phyloP scores from a whole-genome alignment of 2,113 vertebrate species.

The Misgurnus mizolepis region DNA sequence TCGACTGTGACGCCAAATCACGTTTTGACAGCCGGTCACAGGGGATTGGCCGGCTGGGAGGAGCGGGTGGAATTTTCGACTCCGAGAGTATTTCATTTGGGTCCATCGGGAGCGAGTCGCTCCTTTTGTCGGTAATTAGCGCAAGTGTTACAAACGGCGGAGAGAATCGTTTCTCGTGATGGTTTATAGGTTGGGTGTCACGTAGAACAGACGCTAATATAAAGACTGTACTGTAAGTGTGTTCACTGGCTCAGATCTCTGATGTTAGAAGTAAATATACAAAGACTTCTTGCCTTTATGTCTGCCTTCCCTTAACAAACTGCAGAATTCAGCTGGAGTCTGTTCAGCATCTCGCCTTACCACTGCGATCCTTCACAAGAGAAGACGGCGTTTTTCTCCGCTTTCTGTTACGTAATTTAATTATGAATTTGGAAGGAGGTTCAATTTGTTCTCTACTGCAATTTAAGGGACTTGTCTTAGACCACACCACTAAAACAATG shows the following conservation, averaged over 20 bases:
- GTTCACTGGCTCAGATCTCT: slow-evolving; percentile 25
- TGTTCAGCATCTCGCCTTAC: background rate
- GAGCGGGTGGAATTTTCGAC: slow-evolving; percentile 11
- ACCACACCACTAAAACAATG: slow-evolving; percentile 47
- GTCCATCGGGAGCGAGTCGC: background rate
- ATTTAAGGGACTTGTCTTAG: slow-evolving; percentile 40
- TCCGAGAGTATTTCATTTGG: background rate
- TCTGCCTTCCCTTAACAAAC: slow-evolving; percentile 71
- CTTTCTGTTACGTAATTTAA: slow-evolving; percentile 2
- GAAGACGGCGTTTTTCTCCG: slow-evolving; percentile 3
- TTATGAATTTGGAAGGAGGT: slow-evolving; percentile 15
- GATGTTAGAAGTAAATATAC: slow-evolving; percentile 30
- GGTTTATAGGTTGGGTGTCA: slow-evolving; percentile 21
- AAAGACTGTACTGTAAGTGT: slow-evolving; percentile 1
- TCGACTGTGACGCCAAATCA: slow-evolving; percentile 90
- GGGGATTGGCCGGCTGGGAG: slow-evolving; percentile 20
- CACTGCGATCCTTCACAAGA: background rate
- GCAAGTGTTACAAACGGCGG: background rate
- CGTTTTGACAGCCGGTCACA: slow-evolving; percentile 81
- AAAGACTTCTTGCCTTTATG: slow-evolving; percentile 53
- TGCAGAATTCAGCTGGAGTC: slow-evolving; percentile 47
- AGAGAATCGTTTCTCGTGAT: slow-evolving; percentile 1
- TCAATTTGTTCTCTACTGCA: slow-evolving; percentile 24
- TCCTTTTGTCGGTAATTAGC: background rate
- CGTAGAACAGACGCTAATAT: slow-evolving; percentile 33